Conservation (phyloP, 2,113 vertebrate genomes). For the Equus przewalskii region DNA sequence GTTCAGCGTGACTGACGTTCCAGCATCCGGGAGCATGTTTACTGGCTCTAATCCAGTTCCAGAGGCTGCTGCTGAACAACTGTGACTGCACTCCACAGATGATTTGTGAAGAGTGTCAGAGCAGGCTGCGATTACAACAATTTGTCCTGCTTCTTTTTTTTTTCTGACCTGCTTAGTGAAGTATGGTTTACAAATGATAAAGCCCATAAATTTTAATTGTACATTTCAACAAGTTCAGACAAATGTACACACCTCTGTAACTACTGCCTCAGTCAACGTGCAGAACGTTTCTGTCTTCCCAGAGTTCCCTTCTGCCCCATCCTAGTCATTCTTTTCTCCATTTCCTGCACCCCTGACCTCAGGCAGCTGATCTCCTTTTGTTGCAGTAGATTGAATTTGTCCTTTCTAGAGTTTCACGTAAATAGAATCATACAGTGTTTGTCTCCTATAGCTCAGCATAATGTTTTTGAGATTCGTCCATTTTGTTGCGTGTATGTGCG, state of each 20-base stretch:
- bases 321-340: neutral
- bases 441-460: neutral
- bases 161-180: neutral
- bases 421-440: neutral
- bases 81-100: neutral
- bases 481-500: neutral
- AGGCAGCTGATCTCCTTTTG: neutral
- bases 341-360: neutral
- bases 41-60: neutral
- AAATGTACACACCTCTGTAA: neutral
- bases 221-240: neutral
- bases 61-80: conserved; percentile 2
- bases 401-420: neutral
- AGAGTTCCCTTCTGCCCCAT: neutral
- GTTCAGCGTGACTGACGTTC: neutral
- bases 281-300: neutral
- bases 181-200: conserved; percentile 12
- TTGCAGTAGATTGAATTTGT: neutral
- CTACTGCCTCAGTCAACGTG: neutral
- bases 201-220: neutral
- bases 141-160: conserved; percentile 10
- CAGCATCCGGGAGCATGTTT: neutral
- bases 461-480: neutral
- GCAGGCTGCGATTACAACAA: neutral
- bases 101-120: neutral